Evolutionary conservation across 1,140 invertebrate genomes (phyloP), one percentile per base, ranked within the genome.

Genomic region (Drosophila funebris): DNA sequence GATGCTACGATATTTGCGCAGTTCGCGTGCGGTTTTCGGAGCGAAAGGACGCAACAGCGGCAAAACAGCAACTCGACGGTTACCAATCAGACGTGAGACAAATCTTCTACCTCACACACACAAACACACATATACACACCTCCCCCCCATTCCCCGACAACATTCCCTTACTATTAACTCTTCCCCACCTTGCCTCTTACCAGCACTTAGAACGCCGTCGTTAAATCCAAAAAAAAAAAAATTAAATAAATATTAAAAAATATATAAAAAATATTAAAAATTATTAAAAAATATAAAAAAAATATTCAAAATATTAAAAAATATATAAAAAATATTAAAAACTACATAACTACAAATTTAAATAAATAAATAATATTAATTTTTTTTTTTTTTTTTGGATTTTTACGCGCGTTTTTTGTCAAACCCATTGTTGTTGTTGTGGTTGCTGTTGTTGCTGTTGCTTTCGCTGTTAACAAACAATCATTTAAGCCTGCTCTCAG

Each of bases 21-120:
- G 83, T 88, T 88, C 73, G 72, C 83, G 83, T 88, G 78, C 83
- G 83, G 83, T 88, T 73, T 88, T 87, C 78, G 66, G 72, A 87
- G 82, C 78, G 66, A 70, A 43, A 88, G 82, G 82, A 78, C 84
- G 82, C 75, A 88, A 60, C 78, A 83, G 76, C 80, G 52, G 61
- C 57, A 84, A 53, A 54, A 27, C 14, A 9, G 46, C 20, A 48
- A 22, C 31, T 33, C 43, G 44, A 60, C 37, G 54, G 29, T 20
- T 39, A 54, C 31, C 13, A 67, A 20, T 24, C 33, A 64, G 43
- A 14, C 61, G 69, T 67, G 43, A 72, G 46, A 58, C 37, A 57
- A 56, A 29, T n/a, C n/a, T n/a, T n/a, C n/a, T n/a, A n/a, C n/a
- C 16, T 16, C 24, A 6, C n/a, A n/a, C n/a, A n/a, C n/a, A n/a